A percentile compares a stretch with the other conserved stretches of the same genome.
phyloP scores from a whole-genome alignment of 2,797 vertebrate species.

The Cossypha polioptera region DNA sequence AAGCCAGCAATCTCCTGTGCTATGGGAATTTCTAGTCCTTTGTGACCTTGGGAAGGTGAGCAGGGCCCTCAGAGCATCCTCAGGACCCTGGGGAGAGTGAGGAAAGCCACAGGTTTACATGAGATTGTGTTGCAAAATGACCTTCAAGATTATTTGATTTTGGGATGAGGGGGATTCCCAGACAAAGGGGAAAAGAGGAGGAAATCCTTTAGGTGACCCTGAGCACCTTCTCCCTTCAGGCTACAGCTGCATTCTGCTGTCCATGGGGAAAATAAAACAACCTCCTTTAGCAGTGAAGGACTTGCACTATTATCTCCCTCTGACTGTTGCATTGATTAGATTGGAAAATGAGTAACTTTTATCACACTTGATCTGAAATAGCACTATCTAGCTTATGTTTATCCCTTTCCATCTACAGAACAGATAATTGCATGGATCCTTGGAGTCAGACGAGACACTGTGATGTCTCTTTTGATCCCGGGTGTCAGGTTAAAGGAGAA shows the following conservation, averaged over 20 bases:
- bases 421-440: slow-evolving; percentile 27
- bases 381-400: neutral
- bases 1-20: neutral
- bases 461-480: slow-evolving; percentile 34
- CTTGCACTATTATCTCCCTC: neutral
- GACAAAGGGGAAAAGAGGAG: neutral
- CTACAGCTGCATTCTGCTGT: neutral
- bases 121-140: neutral
- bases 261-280: neutral
- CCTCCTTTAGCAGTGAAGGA: neutral
- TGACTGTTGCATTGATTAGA: slow-evolving; percentile 33
- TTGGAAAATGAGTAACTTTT: slow-evolving; percentile 60
- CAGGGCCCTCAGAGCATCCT: neutral
- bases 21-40: neutral
- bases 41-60: neutral
- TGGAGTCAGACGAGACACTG: neutral
- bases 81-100: neutral
- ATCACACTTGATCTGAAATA: slow-evolving; percentile 46
- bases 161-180: neutral
- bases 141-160: neutral
- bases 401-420: neutral
- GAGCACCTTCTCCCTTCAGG: neutral
- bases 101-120: neutral
- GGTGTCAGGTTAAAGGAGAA: neutral
- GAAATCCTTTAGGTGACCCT: neutral